Evolutionary conservation across 2,797 vertebrate genomes (phyloP), one percentile per base, ranked within the genome.

Genomic region (Hoplostethus mediterraneus): DNA sequence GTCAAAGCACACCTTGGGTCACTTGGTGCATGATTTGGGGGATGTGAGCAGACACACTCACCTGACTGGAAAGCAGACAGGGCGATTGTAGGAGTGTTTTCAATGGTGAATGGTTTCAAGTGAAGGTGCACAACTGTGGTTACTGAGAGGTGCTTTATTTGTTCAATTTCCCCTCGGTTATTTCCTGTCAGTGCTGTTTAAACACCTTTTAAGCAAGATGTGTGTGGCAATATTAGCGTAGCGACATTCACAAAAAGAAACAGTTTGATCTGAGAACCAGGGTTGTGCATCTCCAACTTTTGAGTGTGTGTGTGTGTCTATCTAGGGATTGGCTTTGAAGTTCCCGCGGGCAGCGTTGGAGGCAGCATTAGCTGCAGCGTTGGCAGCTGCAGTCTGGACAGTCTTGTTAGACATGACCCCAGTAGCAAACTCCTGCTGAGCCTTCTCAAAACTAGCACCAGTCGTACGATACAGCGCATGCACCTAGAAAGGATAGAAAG

Each of bases 321-420:
- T 78, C 85, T 81, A 90, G 48, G 73, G 81, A 49, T 90, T 87
- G 82, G 89, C 28, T 93, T 97, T 98, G 90, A 98, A 98, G 1
- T 96, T 95, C 0, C 94, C 97, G 4, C 96, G 96, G 62, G 93
- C 90, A 44, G 93, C 92, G 2, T 85, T 93, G 82, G 92, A 45
- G 2, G 97, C 97, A 31, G 97, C 97, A n/a, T 95, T 95, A 0
- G 97, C 97, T 2, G 97, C 97, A 0, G 97, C 97, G 0, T 89
- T 98, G 45, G 97, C 96, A 0, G 97, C 95, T 0, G 98, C 97
- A 0, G 96, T 97, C 83, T 97, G 98, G 40, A 99, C 97, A 0
- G 97, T 99, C 89, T 98, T 98, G 94, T 99, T 99, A 87, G 98
- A 93, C 97, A 99, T 98, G 91, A 99, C 97, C 9, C 97, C 97